Conservation (phyloP, 2,797 vertebrate species). For the Avahi laniger region DNA sequence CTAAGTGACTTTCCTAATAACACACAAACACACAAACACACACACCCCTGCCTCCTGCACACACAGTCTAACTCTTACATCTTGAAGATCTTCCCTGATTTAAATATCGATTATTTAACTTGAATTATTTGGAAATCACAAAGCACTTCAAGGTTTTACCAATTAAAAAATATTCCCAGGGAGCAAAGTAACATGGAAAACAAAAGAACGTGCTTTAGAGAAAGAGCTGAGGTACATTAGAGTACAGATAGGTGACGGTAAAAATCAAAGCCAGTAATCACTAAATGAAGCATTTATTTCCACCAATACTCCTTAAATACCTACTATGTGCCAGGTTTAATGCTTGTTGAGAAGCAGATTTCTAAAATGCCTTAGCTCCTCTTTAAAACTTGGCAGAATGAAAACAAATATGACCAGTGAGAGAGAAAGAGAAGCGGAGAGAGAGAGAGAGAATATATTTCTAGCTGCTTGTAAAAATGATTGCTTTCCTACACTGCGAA, state of each 20-base stretch:
- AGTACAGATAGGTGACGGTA: not conserved
- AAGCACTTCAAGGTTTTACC: not conserved
- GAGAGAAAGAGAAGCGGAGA: not conserved
- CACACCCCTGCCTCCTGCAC: not conserved
- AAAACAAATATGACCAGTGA: not conserved
- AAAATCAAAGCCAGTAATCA: not conserved
- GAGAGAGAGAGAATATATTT: not conserved
- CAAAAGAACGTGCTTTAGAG: not conserved
- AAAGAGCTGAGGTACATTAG: not conserved
- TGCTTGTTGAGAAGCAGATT: not conserved
- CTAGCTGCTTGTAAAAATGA: not conserved
- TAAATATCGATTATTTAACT: slow-evolving; percentile 43
- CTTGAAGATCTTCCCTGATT: not conserved
- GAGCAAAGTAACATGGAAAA: slow-evolving; percentile 8
- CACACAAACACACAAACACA: not conserved
- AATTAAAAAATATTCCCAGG: not conserved
- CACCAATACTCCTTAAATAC: not conserved
- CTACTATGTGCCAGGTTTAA: not conserved
- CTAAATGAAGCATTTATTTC: not conserved
- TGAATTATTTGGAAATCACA: slow-evolving; percentile 53
- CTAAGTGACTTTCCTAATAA: not conserved
- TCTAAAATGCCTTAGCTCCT: not conserved
- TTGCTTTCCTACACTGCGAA: not conserved
- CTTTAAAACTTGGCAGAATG: not conserved
- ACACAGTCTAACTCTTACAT: not conserved